Evolutionary conservation across 1,140 invertebrate genomes (phyloP).

Genomic region (Trichonephila clavipes): DNA sequence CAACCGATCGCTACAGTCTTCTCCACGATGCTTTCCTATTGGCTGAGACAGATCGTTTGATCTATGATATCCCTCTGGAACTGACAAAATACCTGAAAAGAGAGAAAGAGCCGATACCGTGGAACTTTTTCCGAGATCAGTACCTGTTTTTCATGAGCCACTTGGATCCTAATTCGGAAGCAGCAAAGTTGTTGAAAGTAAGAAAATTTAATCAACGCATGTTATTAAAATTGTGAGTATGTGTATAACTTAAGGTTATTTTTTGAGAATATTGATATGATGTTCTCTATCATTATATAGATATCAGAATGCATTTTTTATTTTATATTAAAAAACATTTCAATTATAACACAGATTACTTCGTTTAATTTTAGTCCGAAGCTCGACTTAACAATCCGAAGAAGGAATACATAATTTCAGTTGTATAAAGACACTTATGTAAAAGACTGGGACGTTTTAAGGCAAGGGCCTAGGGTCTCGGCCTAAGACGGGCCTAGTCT

Average conservation of each 20-base stretch:
- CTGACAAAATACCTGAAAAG: constrained; percentile 80
- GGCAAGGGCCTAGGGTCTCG: no score
- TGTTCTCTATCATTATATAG: no score
- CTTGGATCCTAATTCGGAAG: constrained; percentile 25
- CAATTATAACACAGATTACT: no score
- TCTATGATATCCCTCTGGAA: constrained; percentile 80
- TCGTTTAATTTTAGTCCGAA: no score
- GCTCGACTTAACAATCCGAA: no score
- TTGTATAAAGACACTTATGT: no score
- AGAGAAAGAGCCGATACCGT: constrained; percentile 81
- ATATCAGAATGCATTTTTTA: no score
- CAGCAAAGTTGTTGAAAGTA: constrained; percentile 36
- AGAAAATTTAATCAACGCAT: not conserved
- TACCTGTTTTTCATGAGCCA: constrained; percentile 54
- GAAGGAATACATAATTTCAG: no score
- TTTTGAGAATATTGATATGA: no score
- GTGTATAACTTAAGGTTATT: not conserved
- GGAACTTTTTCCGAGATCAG: constrained; percentile 78
- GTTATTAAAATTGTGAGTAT: not conserved
- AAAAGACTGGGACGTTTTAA: no score
- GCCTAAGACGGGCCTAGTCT: no score
- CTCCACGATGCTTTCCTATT: constrained; percentile 79
- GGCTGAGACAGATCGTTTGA: constrained; percentile 79
- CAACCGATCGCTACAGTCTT: constrained; percentile 50
- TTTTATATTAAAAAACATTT: no score